Base-by-base conservation (phyloP, 2,797 vertebrate genomes). In the Poeciliopsis infans region DNA sequence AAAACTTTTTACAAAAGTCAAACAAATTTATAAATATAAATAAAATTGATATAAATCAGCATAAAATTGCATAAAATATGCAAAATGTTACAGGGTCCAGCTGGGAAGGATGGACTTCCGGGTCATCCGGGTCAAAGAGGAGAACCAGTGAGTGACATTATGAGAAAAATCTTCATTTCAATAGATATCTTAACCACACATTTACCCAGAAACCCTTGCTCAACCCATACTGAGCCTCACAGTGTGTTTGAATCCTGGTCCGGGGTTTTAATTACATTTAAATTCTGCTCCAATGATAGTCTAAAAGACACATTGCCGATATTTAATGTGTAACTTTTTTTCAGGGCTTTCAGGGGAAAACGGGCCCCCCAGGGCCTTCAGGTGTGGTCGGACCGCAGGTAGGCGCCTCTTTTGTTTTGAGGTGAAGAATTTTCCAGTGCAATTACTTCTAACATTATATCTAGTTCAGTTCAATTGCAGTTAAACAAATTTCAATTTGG, bases 351-450 rank as follows among this genome's bases (percentile, higher is more conserved):
- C 98, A 99, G 97, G 98, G 98, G 86, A 99, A 99, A 93, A 99
- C 98, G 0, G 98, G 98, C 61, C 97, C 97, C 31, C 98, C 98
- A 0, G 98, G 98, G 25, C 98, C 98, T 1, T 94, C 97, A 0
- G 98, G 98, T 76, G 98, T 99, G 0, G 97, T 99, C 0, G 98
- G 98, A n/a, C 98, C 98, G n/a, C 98, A 99, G 97, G 98, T 99
- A 91, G 95, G 96, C 23, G 25, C 23, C 69, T 23, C 36, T n/a
- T 12, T 28, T 72, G 36, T 12, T 59, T 1, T 79, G 10, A 77
- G 49, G 2, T 43, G 69, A 55, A 39, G 5, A 41, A 18, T 53
- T 18, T 16, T 31, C 18, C 59, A 33, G 15, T 15, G 18, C 45
- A n/a, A n/a, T 51, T 36, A 53, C 7, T 10, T 8, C 1, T 25